Evolutionary conservation across 1,140 invertebrate species (phyloP).

Genomic region (Asobara japonica): DNA sequence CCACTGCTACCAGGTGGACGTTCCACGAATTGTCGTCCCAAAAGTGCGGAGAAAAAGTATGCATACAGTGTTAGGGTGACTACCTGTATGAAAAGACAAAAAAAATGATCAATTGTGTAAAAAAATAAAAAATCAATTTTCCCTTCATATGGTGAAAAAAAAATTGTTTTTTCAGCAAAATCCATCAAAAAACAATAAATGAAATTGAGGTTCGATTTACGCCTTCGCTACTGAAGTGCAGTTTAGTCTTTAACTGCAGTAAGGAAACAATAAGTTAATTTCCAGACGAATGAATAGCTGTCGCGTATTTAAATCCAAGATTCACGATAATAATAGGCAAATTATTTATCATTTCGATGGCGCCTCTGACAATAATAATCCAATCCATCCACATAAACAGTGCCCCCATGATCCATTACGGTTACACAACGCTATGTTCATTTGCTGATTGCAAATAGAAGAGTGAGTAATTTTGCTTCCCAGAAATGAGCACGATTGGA

Average conservation of each 20-base stretch:
- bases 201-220: no score
- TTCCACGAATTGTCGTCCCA: constrained; percentile 82
- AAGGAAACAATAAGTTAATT: neutral
- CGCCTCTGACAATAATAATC: constrained; percentile 42
- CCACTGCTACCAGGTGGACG: constrained; percentile 54
- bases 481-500: neutral
- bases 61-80: constrained; percentile 91
- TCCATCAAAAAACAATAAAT: no score
- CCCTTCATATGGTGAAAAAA: no score
- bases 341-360: constrained; percentile 23
- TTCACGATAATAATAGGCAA: neutral
- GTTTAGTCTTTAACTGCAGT: neutral
- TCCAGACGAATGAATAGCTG: neutral
- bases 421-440: constrained; percentile 46
- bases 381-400: constrained; percentile 41
- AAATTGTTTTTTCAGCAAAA: no score
- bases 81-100: constrained; percentile 75
- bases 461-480: neutral
- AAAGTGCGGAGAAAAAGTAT: constrained; percentile 88
- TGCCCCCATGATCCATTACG: constrained; percentile 46
- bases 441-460: constrained; percentile 38
- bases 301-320: neutral
- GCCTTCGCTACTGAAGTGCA: neutral
- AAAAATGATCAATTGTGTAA: constrained; percentile 10
- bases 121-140: neutral